Evolutionary conservation across 2,888 invertebrate species (phyloP).

Genomic region (Andrena dorsata): DNA sequence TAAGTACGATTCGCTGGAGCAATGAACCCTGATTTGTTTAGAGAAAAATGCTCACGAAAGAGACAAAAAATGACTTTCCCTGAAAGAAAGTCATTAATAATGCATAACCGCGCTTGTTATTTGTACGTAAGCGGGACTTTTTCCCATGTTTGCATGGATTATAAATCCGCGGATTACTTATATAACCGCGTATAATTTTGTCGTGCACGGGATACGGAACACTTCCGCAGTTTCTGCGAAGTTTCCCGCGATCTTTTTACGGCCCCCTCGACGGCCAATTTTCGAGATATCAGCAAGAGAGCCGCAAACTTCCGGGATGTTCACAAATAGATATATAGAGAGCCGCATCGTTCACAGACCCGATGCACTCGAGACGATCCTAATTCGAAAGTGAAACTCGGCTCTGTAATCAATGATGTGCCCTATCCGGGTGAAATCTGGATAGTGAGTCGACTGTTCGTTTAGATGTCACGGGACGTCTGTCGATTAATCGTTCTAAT

Average conservation of each 20-base stretch:
- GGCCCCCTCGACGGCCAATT: not conserved
- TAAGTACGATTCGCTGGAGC: not conserved
- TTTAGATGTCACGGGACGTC: slow-evolving; percentile 23
- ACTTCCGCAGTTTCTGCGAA: slow-evolving; percentile 29
- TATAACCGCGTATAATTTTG: slow-evolving; percentile 32
- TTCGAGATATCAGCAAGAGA: not conserved
- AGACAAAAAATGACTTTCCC: slow-evolving; percentile 41
- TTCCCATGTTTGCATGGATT: slow-evolving; percentile 32
- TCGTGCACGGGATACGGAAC: not conserved
- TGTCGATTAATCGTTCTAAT: slow-evolving; percentile 7
- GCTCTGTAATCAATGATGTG: slow-evolving; percentile 60
- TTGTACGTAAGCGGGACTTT: slow-evolving; percentile 27
- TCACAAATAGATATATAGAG: slow-evolving; percentile 15
- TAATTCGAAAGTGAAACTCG: slow-evolving; percentile 69
- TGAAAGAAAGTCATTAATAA: slow-evolving; percentile 39
- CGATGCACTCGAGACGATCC: slow-evolving; percentile 55
- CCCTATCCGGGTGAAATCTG: slow-evolving; percentile 66
- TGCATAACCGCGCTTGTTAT: slow-evolving; percentile 35
- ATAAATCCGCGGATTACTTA: slow-evolving; percentile 45
- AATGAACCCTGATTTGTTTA: not conserved
- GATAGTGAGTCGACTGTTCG: slow-evolving; percentile 29
- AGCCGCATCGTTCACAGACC: slow-evolving; percentile 28
- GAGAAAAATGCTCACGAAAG: not conserved
- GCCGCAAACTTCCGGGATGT: slow-evolving; percentile 16
- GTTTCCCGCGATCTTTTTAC: slow-evolving; percentile 12